Evolutionary conservation across 2,888 invertebrate genomes (phyloP).

Genomic region (Gonocerus acuteangulatus): DNA sequence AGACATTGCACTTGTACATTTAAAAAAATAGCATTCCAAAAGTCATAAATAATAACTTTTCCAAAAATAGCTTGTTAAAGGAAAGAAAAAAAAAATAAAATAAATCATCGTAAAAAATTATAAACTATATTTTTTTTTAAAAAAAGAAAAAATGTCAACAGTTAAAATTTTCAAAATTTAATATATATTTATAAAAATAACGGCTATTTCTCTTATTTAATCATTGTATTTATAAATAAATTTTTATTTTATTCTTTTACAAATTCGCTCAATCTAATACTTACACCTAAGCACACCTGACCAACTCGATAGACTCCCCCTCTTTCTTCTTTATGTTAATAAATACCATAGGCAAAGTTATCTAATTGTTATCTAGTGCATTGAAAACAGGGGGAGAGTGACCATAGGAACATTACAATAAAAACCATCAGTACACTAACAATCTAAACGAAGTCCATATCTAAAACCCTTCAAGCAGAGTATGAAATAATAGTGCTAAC

Average conservation of each 20-base stretch:
- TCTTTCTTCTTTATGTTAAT: background rate
- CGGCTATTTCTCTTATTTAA: background rate
- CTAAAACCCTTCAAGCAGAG: conserved; percentile 1
- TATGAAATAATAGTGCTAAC: conserved; percentile 9
- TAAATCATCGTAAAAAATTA: conserved; percentile 4
- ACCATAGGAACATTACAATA: background rate
- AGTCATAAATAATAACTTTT: conserved; percentile 1
- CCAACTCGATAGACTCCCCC: background rate
- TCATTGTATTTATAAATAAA: background rate
- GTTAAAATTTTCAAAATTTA: conserved; percentile 19
- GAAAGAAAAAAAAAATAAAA: background rate
- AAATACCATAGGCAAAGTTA: background rate
- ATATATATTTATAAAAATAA: conserved; percentile 20
- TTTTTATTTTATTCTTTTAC: conserved; percentile 1
- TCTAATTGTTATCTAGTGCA: background rate
- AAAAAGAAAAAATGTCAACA: conserved; percentile 12
- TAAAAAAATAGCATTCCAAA: conserved; percentile 21
- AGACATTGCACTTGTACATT: conserved; percentile 15
- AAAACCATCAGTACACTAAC: background rate
- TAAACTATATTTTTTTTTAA: conserved; percentile 17
- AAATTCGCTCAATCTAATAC: conserved; percentile 3
- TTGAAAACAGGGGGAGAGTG: background rate
- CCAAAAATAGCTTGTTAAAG: conserved; percentile 8
- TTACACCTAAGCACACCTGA: background rate
- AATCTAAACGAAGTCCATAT: background rate